A percentile compares a stretch with the other conserved stretches of the same genome.
Conservation (phyloP, 2,888 invertebrate species). For the Linnaemya vulpina region DNA sequence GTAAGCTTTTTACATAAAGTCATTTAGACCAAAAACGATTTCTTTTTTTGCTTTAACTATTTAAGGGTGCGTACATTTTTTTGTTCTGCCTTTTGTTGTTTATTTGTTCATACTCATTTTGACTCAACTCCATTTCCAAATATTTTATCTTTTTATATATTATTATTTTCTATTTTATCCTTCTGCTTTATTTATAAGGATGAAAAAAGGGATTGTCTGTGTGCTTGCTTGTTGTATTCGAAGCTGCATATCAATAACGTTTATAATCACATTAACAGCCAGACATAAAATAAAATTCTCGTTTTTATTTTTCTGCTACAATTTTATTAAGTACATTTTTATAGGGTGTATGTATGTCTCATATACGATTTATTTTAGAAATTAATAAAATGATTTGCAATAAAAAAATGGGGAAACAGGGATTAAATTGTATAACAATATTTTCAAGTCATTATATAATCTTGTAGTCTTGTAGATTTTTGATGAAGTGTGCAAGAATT, state of each 20-base stretch:
- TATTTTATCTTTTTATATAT: slow-evolving; percentile 36
- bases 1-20: slow-evolving; percentile 28
- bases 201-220: slow-evolving; percentile 62
- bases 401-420: slow-evolving; percentile 21
- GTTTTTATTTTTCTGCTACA: slow-evolving; percentile 38
- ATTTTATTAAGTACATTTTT: not conserved
- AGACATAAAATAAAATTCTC: slow-evolving; percentile 61
- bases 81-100: not conserved
- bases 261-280: slow-evolving; percentile 71
- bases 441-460: slow-evolving; percentile 37
- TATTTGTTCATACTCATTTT: slow-evolving; percentile 45
- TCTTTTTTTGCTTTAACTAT: slow-evolving; percentile 27
- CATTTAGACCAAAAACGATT: slow-evolving; percentile 14
- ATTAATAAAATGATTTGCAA: slow-evolving; percentile 52
- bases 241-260: slow-evolving; percentile 72
- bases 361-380: slow-evolving; percentile 50
- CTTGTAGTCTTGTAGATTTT: slow-evolving; percentile 19
- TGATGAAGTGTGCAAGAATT: not conserved
- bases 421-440: slow-evolving; percentile 12
- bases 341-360: not conserved
- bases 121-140: slow-evolving; percentile 59
- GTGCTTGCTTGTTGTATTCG: slow-evolving; percentile 23
- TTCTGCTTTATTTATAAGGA: slow-evolving; percentile 16
- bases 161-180: slow-evolving; percentile 16
- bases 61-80: slow-evolving; percentile 66